Percentiles rank a stretch among this genome's conserved stretches.
Conservation (phyloP, 1,140 invertebrate species). For the Homarus americanus region DNA sequence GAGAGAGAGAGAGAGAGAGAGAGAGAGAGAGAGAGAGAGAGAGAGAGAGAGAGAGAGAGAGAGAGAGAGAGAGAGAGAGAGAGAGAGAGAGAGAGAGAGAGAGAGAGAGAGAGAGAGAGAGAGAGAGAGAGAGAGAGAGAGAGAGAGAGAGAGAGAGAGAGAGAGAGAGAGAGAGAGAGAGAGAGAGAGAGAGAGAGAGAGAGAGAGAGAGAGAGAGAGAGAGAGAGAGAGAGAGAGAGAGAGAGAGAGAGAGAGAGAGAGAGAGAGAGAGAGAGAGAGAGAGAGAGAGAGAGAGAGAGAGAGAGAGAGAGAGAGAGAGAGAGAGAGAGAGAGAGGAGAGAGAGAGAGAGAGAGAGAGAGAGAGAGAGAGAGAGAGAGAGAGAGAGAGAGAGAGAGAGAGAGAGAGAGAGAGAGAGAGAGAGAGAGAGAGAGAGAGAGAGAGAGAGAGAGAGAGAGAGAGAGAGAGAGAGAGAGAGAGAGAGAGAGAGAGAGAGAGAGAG, state of each 20-base stretch:
- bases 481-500: no score
- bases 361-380: not conserved
- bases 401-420: not conserved
- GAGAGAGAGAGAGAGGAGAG: constrained; percentile 12
- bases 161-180: not conserved
- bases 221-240: not conserved
- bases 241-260: constrained; percentile 30
- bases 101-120: not conserved
- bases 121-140: not conserved
- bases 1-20: not conserved
- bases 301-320: constrained; percentile 30
- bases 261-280: constrained; percentile 30
- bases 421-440: no score
- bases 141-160: not conserved
- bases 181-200: not conserved
- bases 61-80: not conserved
- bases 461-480: no score
- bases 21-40: constrained; percentile 3
- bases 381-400: not conserved
- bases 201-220: not conserved
- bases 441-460: no score
- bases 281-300: constrained; percentile 30
- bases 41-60: not conserved
- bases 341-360: not conserved
- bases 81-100: not conserved